Percentiles rank a stretch among this genome's conserved stretches.
Evolutionary conservation across 2,797 vertebrate species (phyloP).

Genomic region (Syngnathus rostellatus): DNA sequence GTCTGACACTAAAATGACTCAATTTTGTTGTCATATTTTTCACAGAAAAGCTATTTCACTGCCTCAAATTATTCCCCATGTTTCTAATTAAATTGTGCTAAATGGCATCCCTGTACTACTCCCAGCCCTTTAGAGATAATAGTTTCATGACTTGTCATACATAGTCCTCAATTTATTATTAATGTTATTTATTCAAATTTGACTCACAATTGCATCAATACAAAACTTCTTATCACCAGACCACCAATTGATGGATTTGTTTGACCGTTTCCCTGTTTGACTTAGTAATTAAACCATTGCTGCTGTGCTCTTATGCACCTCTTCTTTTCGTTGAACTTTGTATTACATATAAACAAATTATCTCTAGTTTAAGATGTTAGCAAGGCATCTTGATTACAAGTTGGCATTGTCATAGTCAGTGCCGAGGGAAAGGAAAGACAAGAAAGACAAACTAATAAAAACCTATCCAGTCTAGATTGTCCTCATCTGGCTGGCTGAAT

Average conservation of each 20-base stretch:
- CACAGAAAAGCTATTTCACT: too few species aligned
- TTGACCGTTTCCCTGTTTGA: too few species aligned
- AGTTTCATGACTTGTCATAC: background rate
- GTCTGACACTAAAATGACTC: too few species aligned
- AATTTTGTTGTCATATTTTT: too few species aligned
- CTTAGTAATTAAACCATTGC: background rate
- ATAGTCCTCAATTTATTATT: background rate
- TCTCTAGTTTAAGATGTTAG: background rate
- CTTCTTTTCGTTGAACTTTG: background rate
- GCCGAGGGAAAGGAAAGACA: too few species aligned
- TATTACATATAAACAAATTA: background rate
- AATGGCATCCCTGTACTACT: background rate
- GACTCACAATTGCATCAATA: background rate
- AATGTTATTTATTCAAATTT: background rate
- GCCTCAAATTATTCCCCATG: too few species aligned
- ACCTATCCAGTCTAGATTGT: conserved; percentile 29
- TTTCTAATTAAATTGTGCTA: background rate
- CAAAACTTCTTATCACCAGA: too few species aligned
- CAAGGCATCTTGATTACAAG: background rate
- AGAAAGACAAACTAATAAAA: background rate
- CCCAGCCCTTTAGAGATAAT: background rate
- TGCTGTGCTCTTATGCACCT: too few species aligned
- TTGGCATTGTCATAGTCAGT: background rate
- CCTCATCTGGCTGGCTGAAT: conserved; percentile 32
- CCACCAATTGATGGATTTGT: too few species aligned